A percentile compares a stretch with the other conserved stretches of the same genome.
Conservation (phyloP, 2,888 invertebrate genomes). For the Serrognathus titanus region DNA sequence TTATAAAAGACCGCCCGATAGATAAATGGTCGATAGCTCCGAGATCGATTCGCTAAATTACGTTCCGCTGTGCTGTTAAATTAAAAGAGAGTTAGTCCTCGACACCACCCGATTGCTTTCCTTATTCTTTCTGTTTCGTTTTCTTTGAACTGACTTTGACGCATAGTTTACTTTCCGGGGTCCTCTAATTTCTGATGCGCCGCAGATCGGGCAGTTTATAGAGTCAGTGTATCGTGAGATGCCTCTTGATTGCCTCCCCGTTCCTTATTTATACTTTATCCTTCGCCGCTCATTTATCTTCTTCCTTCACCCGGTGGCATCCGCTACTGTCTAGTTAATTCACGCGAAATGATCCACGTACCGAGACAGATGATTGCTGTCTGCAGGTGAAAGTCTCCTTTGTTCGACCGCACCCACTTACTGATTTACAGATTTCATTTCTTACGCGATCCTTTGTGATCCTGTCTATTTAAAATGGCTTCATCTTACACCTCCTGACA, state of each 20-base stretch:
- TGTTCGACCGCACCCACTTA: conserved; percentile 31
- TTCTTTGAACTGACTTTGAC: conserved; percentile 17
- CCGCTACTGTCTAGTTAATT: conserved; percentile 28
- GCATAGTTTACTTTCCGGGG: conserved; percentile 1
- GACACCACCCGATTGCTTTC: conserved; percentile 36
- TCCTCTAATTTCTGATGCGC: not conserved
- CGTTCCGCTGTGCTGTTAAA: conserved; percentile 46
- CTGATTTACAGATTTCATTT: conserved; percentile 35
- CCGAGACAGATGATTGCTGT: conserved; percentile 27
- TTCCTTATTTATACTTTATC: too few species aligned
- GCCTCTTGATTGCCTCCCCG: too few species aligned
- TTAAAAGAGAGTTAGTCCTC: conserved; percentile 45
- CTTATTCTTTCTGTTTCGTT: conserved; percentile 32
- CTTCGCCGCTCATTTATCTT: conserved; percentile 23
- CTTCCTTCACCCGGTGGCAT: conserved; percentile 23
- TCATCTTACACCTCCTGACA: conserved; percentile 26
- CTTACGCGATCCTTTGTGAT: conserved; percentile 32
- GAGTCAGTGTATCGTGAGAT: too few species aligned
- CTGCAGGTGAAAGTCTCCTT: conserved; percentile 35
- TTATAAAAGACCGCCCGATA: conserved; percentile 42
- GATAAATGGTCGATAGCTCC: conserved; percentile 45
- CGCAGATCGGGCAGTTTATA: not conserved
- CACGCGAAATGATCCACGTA: conserved; percentile 24
- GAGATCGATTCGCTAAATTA: conserved; percentile 47
- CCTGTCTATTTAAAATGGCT: conserved; percentile 34